Evolutionary conservation across 30 jellyfish, hydroid and myxozoan species (phyloP), one percentile per base, ranked within the genome.

Genomic region (Clytia hemisphaerica): DNA sequence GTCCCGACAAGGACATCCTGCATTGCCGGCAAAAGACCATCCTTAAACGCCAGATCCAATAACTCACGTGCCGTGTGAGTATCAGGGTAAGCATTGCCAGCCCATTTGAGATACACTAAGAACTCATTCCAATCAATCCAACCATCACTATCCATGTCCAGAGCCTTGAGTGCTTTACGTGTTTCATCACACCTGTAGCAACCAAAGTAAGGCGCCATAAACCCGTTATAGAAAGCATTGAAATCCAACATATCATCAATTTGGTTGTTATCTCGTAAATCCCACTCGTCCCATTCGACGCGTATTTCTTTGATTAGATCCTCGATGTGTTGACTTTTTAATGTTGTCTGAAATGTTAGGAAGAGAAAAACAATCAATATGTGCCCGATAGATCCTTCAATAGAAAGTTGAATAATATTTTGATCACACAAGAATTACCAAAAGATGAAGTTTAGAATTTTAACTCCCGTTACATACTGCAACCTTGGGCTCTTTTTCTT

Each of bases 21-120:
- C 93, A 79, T 79, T 38, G 93, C 93, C 1, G 93, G 93, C 9
- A 79, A 61, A 37, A 79, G 80, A n/a, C 93, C 93, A 46, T 79
- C 71, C 67, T 84, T 84, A 64, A 79, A 79, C 2, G 93, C 84
- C 36, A 69, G 33, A 15, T 84, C 69, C 75, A 79, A 32, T 6
- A 79, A 84, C 85, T 79, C 93, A 46, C 71, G 84, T 37, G 93
- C 93, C 28, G 69, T 65, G 58, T 71, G 21, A 24, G 84, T 71
- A 30, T 69, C 63, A 9, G 93, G 93, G 75, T 68, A 79, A 58
- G 69, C 84, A 2, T 84, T 61, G 2, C 37, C 61, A 14, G 93
- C 93, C 93, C 93, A 79, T 49, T 79, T 79, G 30, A 79, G 58
- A 80, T 79, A 79, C 79, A 79, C 30, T 14, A 84, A 74, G 60